Evolutionary conservation across 2,113 vertebrate genomes (phyloP), one percentile per base, ranked within the genome.

Genomic region (Pteronura brasiliensis): DNA sequence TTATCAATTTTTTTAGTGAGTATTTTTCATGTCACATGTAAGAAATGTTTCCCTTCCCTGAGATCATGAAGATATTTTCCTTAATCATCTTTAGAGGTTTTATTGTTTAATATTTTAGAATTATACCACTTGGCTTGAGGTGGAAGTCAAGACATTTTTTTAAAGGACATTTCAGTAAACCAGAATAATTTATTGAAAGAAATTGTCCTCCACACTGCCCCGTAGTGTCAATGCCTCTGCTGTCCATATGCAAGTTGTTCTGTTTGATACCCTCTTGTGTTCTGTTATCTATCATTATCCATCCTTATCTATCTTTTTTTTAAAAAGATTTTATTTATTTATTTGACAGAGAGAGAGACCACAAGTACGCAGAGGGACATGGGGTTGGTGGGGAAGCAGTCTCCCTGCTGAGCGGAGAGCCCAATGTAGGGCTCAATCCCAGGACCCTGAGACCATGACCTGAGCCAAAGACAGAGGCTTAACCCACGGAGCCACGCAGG

Each of bases 201-300:
- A 12, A 8, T 34, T 6, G 15, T 4, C 55, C 20, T 88, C 7
- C 29, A 42, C 27, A 34, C 9, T 39, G 8, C 80, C 77, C 34
- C 47, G 0, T 63, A 42, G 11, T 83, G 69, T 34, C 6, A 12
- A 0, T 63, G 20, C 5, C 14, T 23, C 9, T 9, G 3, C 7
- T 13, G 13, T 86, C 47, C 11, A 2, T 6, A 3, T 72, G 44
- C 21, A 42, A 71, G 52, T 65, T 2, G 25, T 39, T 76, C 55
- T 79, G 18, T 47, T 63, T 18, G 57, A 20, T 18, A 9, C n/a
- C n/a, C n/a, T 55, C 27, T 90, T 72, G 59, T 94, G 47, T 61
- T 29, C 55, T 92, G 0, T 44, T n/a, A 21, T 49, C 17, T 42
- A 1, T 85, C 23, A 0, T 61, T n/a, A 23, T 69, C 27, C 31